Evolutionary conservation across 2,113 vertebrate species (phyloP).

Genomic region (Crotalus horridus): DNA sequence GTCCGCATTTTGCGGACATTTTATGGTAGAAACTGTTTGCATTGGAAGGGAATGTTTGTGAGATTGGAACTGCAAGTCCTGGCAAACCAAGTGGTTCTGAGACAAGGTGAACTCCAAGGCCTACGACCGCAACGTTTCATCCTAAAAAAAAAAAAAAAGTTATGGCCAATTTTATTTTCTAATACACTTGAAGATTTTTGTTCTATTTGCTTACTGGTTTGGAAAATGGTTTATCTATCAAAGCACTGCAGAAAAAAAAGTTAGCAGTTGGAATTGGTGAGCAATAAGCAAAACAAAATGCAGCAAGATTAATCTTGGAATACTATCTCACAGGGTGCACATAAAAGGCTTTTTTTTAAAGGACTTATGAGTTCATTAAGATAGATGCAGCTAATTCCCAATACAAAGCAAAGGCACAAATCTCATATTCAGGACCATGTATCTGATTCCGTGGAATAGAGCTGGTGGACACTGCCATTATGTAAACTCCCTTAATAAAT

Average conservation of each 20-base stretch:
- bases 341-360: background rate
- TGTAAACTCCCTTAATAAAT: background rate
- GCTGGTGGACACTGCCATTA: background rate
- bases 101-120: background rate
- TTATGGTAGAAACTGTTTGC: background rate
- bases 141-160: background rate
- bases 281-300: background rate
- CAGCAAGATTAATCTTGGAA: background rate
- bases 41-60: background rate
- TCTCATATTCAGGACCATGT: background rate
- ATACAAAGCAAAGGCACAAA: slow-evolving; percentile 6
- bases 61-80: background rate
- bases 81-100: background rate
- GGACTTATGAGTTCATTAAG: background rate
- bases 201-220: background rate
- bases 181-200: background rate
- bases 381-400: background rate
- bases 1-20: background rate
- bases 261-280: background rate
- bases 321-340: background rate
- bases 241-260: background rate
- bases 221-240: background rate
- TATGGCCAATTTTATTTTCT: background rate
- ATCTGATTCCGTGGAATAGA: background rate
- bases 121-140: background rate